Conservation (phyloP, 2,888 invertebrate genomes). For the Ypsolopha scabrella region DNA sequence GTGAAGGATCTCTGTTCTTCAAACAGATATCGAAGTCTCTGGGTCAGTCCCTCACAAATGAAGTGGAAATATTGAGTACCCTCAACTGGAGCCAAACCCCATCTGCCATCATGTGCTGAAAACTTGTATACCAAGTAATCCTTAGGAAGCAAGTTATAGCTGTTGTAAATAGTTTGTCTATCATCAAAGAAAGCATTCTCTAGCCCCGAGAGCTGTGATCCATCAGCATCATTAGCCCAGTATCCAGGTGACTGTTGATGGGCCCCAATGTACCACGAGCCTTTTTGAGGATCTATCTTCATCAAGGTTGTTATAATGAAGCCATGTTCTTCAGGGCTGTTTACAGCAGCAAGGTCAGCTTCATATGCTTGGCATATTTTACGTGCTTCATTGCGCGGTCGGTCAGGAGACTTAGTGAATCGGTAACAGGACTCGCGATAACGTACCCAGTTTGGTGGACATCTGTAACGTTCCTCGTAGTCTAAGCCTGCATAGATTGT, state of each 20-base stretch:
- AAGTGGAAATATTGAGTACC: slow-evolving; percentile 83
- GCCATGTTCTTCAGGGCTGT: slow-evolving; percentile 86
- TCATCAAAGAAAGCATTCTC: slow-evolving; percentile 87
- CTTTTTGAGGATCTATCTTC: slow-evolving; percentile 85
- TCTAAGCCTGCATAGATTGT: slow-evolving; percentile 54
- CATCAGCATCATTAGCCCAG: slow-evolving; percentile 88
- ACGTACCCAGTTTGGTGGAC: slow-evolving; percentile 90
- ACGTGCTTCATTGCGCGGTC: slow-evolving; percentile 83
- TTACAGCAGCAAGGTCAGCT: slow-evolving; percentile 84
- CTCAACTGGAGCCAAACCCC: slow-evolving; percentile 86
- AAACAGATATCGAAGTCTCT: slow-evolving; percentile 76
- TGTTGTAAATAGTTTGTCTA: slow-evolving; percentile 38
- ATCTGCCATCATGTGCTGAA: slow-evolving; percentile 77
- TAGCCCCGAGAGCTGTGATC: slow-evolving; percentile 80
- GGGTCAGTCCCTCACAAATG: slow-evolving; percentile 90
- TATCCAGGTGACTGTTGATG: slow-evolving; percentile 79
- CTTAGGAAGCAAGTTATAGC: slow-evolving; percentile 66
- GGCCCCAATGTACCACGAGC: slow-evolving; percentile 89
- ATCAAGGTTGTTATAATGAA: slow-evolving; percentile 88
- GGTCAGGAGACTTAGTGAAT: slow-evolving; percentile 89
- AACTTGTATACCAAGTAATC: slow-evolving; percentile 87
- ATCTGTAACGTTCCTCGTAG: slow-evolving; percentile 62
- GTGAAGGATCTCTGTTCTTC: slow-evolving; percentile 84
- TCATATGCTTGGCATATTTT: slow-evolving; percentile 87
- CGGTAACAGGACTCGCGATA: slow-evolving; percentile 88